phyloP scores from a whole-genome alignment of 2,113 vertebrate genomes.

The Grantiella picta region DNA sequence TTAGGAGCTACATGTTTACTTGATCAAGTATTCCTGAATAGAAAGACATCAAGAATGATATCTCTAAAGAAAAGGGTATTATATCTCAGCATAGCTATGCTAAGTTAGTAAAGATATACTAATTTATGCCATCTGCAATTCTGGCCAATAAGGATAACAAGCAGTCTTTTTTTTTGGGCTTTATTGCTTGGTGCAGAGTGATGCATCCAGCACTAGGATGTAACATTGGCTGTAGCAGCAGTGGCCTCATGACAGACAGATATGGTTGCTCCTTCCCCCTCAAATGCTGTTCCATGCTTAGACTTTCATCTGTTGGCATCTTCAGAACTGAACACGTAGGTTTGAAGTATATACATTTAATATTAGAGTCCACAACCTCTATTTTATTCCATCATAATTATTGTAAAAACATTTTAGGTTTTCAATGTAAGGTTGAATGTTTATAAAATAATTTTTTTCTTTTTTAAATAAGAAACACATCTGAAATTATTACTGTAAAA shows the following conservation, averaged over 20 bases:
- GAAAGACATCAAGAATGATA: background rate
- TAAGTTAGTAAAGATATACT: background rate
- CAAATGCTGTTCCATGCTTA: background rate
- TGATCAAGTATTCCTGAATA: background rate
- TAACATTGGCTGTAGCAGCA: constrained; percentile 14
- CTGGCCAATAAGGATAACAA: background rate
- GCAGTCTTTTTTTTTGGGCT: background rate
- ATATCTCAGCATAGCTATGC: background rate
- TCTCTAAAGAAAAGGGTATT: background rate
- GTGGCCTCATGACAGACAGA: constrained; percentile 21
- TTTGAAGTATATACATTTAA: background rate
- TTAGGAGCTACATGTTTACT: background rate
- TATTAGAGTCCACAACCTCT: background rate
- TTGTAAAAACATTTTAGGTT: background rate
- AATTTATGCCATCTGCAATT: background rate
- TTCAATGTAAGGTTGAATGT: background rate
- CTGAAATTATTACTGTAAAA: background rate
- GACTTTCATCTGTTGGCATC: background rate
- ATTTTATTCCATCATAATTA: background rate
- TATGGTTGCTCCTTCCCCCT: background rate
- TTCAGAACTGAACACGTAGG: background rate
- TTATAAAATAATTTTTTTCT: background rate
- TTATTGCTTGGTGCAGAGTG: background rate
- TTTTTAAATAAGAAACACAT: background rate
- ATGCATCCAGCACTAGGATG: background rate